Percentiles rank a stretch among this genome's conserved stretches.
phyloP scores from a whole-genome alignment of 1,140 invertebrate species.

The Berghia stephanieae region DNA sequence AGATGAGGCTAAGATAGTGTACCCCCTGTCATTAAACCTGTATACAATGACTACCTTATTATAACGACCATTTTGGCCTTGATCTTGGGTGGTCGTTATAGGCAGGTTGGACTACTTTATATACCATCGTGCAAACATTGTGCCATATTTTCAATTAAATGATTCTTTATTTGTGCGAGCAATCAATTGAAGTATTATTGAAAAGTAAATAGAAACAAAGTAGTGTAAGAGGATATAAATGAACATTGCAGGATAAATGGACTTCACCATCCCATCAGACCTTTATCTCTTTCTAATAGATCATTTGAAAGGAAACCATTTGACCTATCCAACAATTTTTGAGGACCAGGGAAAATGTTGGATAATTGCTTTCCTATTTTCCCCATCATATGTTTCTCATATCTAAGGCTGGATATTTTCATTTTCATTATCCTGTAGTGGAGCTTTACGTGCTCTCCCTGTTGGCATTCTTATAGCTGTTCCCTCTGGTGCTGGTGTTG shows the following conservation, averaged over 20 bases:
- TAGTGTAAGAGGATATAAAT: too few species aligned
- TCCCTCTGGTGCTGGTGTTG: conserved; percentile 82
- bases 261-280: neutral
- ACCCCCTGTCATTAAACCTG: too few species aligned
- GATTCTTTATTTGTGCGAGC: too few species aligned
- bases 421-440: conserved; percentile 64
- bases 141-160: too few species aligned
- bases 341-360: neutral
- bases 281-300: neutral
- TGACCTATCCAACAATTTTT: neutral
- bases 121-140: too few species aligned
- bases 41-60: too few species aligned
- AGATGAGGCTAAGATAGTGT: too few species aligned
- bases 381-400: neutral
- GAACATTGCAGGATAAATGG: neutral
- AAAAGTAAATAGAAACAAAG: too few species aligned
- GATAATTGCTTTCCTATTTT: neutral
- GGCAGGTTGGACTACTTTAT: too few species aligned
- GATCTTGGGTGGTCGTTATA: too few species aligned
- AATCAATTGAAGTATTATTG: too few species aligned
- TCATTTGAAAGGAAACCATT: neutral
- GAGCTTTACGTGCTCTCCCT: conserved; percentile 73
- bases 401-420: neutral
- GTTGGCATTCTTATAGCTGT: conserved; percentile 77
- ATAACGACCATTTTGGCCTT: too few species aligned